phyloP scores from a whole-genome alignment of 2,797 vertebrate species.

The Pipistrellus pipistrellus region DNA sequence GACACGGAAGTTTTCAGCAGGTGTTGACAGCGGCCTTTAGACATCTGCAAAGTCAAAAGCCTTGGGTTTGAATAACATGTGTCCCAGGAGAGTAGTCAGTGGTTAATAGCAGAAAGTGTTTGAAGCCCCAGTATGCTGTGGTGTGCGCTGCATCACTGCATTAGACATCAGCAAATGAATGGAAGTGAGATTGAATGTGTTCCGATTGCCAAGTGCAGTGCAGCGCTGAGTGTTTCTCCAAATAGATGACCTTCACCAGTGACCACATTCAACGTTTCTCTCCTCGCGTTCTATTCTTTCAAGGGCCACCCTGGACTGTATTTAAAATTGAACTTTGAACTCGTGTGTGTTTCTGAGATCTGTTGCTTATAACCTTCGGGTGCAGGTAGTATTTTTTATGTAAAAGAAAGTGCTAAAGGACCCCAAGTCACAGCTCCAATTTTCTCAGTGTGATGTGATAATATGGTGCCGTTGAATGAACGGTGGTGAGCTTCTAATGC shows the following conservation, averaged over 20 bases:
- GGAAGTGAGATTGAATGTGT: not conserved
- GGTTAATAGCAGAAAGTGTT: not conserved
- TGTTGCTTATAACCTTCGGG: not conserved
- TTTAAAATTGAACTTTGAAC: slow-evolving; percentile 31
- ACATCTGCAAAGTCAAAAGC: not conserved
- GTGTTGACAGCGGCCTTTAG: not conserved
- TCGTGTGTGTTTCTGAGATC: not conserved
- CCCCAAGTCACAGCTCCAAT: not conserved
- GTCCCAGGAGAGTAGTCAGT: not conserved
- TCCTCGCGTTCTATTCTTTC: not conserved
- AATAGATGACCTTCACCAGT: not conserved
- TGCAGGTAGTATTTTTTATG: not conserved
- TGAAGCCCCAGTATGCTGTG: not conserved
- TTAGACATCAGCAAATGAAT: not conserved
- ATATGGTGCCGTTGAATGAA: slow-evolving; percentile 47
- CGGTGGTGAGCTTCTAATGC: slow-evolving; percentile 12
- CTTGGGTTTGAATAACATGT: not conserved
- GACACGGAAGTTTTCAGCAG: not conserved
- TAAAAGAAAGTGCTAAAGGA: slow-evolving; percentile 11
- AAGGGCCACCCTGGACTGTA: not conserved
- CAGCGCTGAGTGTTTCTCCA: not conserved
- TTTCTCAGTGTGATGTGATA: slow-evolving; percentile 53
- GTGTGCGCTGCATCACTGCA: not conserved
- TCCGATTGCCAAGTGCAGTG: not conserved
- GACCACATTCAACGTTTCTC: not conserved